Evolutionary conservation across 2,888 invertebrate genomes (phyloP), one percentile per base, ranked within the genome.

Genomic region (Scaptomyza polygonia): DNA sequence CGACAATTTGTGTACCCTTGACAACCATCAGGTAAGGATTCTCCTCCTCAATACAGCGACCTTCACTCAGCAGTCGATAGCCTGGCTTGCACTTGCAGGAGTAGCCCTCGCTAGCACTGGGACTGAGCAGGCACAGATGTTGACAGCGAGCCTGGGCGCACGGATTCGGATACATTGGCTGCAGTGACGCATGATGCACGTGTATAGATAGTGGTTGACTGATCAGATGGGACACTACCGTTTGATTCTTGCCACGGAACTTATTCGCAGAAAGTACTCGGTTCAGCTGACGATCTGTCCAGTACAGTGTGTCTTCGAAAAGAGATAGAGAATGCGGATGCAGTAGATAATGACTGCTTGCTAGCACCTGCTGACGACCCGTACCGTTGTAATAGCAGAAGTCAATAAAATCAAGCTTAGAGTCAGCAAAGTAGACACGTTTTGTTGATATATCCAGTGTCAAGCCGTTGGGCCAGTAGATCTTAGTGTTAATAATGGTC

Each of bases 381-480:
- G 95, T 94, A 8, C 99, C 99, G 86, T 99, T 97, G 92, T 99
- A 99, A 88, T 97, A 96, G 89, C 98, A 99, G 90, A 98, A 98
- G 89, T 99, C 99, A 65, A 99, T 99, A 89, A 97, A 99, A 90
- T 99, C 99, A 34, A 99, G 92, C 89, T 99, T 98, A 0, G 98
- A 98, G 91, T 99, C 99, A 0, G 98, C 98, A 90, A 99, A 99
- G 92, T 99, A 99, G 0, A 99, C 95, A 49, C 99, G 93, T 88
- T 96, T 96, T 0, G 96, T 98, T 0, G 99, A 96, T 18, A 97
- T 96, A 89, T 99, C 99, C 3, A 99, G 92, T 0, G 99, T 97
- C n/a, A 99, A 92, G 0, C 99, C 99, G 89, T 99, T 99, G 0
- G 99, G 99, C 99, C 99, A 99, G 92, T 97, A 99, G 68, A 99